phyloP scores from a whole-genome alignment of 1,140 invertebrate genomes.

The Gryllus bimaculatus region DNA sequence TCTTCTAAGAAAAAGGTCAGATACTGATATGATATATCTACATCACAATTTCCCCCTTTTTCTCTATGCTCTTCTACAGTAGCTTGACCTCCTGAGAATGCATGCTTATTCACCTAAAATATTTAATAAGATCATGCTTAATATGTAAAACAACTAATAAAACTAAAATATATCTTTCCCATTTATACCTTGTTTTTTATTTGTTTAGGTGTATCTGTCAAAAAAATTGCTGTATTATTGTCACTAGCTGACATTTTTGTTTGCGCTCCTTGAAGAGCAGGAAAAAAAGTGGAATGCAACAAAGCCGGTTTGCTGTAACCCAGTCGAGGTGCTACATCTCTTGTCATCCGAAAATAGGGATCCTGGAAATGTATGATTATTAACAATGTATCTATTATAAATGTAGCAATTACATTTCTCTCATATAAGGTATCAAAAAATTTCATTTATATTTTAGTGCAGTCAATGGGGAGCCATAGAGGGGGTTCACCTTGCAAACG shows the following conservation, averaged over 20 bases:
- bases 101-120: constrained; percentile 88
- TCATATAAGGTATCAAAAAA: too few relatives aligned
- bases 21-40: constrained; percentile 96
- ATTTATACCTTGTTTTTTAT: constrained; percentile 83
- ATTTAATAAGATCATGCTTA: constrained; percentile 16
- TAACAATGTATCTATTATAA: too few relatives aligned
- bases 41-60: constrained; percentile 87
- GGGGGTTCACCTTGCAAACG: too few relatives aligned
- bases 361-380: constrained; percentile 45
- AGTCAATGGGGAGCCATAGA: too few relatives aligned
- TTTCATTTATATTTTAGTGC: too few relatives aligned
- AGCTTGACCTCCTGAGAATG: constrained; percentile 91
- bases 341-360: constrained; percentile 97
- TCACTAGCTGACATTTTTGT: constrained; percentile 99
- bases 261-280: constrained; percentile 89
- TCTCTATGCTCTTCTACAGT: constrained; percentile 88
- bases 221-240: constrained; percentile 84
- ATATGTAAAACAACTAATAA: background rate
- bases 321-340: constrained; percentile 88
- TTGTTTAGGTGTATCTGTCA: constrained; percentile 91
- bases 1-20: constrained; percentile 93
- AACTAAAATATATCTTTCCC: too few relatives aligned
- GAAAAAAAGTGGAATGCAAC: constrained; percentile 90
- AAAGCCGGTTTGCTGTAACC: constrained; percentile 87
- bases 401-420: too few relatives aligned